A percentile compares a stretch with the other conserved stretches of the same genome.
These are phyloP conservation scores for Parauchenoglanis ngamensis DNA, from an alignment of 2,797 vertebrate species.

Conservation along the genomic window DNA sequence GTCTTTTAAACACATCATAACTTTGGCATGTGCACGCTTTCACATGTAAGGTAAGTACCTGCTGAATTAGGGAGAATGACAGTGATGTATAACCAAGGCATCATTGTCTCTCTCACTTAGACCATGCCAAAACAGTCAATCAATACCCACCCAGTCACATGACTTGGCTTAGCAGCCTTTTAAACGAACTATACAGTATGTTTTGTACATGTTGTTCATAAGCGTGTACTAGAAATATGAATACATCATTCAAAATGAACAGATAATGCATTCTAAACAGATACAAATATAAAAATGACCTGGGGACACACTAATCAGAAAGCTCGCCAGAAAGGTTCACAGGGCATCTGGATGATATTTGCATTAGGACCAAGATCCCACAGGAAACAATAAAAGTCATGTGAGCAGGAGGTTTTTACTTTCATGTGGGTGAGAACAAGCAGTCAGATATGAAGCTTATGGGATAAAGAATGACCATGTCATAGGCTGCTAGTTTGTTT, in stretches of 20 bases:
- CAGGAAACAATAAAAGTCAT: background rate
- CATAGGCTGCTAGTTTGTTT: background rate
- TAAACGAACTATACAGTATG: constrained; percentile 14
- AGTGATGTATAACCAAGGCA: constrained; percentile 16
- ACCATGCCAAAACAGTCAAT: background rate
- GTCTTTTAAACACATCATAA: background rate
- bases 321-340: constrained; percentile 10
- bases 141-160: background rate
- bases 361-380: background rate
- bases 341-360: background rate
- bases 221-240: background rate
- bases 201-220: background rate
- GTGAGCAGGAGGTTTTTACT: background rate
- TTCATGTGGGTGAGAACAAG: background rate
- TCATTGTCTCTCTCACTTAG: constrained; percentile 12
- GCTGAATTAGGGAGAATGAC: constrained; percentile 10
- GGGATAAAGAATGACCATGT: background rate
- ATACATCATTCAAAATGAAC: background rate
- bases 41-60: background rate
- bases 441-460: background rate
- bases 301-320: background rate
- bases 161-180: background rate
- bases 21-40: background rate
- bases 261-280: background rate
- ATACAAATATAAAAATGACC: background rate